These are phyloP conservation scores for Salvelinus alpinus DNA, from an alignment of 2,113 vertebrate genomes.

Conservation along the genomic window DNA sequence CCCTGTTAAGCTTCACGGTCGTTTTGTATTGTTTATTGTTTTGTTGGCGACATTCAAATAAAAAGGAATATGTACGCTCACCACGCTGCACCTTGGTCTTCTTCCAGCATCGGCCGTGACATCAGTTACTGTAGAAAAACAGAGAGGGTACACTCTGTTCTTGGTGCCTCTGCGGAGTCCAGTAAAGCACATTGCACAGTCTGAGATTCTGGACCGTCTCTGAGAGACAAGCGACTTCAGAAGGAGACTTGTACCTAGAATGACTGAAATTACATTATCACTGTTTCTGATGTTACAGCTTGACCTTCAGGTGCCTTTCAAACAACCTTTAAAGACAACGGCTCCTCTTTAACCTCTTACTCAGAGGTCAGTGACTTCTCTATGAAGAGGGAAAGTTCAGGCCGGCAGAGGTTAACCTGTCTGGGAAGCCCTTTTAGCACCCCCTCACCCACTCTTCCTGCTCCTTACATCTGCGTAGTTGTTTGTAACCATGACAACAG, in stretches of 20 bases:
- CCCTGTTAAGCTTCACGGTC: too few species aligned
- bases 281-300: too few species aligned
- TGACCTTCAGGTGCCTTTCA: slow-evolving; percentile 16
- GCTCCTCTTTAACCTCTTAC: neutral
- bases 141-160: neutral
- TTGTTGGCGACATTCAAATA: too few species aligned
- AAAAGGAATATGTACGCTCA: too few species aligned
- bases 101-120: too few species aligned
- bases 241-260: too few species aligned
- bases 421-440: neutral
- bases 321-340: neutral
- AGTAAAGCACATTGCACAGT: neutral
- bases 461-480: slow-evolving; percentile 62
- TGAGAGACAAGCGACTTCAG: neutral
- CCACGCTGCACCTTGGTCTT: too few species aligned
- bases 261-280: too few species aligned
- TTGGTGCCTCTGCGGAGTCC: neutral
- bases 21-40: too few species aligned
- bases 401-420: slow-evolving; percentile 25
- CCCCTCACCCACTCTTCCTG: slow-evolving; percentile 12
- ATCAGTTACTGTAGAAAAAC: neutral
- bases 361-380: slow-evolving; percentile 9
- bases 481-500: slow-evolving; percentile 73
- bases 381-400: slow-evolving; percentile 27
- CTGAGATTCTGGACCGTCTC: neutral